phyloP scores from a whole-genome alignment of 1,140 invertebrate species.

The Cylas formicarius region DNA sequence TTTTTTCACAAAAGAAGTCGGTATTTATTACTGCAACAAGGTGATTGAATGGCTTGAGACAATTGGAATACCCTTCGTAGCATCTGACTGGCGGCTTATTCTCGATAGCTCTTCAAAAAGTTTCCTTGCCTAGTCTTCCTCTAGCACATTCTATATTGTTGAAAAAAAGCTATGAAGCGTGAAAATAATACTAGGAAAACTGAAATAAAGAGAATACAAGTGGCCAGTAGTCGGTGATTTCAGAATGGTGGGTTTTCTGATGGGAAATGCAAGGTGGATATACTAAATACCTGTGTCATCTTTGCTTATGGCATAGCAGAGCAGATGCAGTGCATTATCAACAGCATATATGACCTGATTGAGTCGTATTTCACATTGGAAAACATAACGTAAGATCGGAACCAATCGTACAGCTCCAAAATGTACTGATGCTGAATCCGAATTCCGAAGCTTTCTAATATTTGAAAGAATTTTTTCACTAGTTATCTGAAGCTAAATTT shows the following conservation, averaged over 20 bases:
- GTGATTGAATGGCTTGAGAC: constrained; percentile 13
- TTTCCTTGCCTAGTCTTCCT: constrained; percentile 36
- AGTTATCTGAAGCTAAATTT: constrained; percentile 2
- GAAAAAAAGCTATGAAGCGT: constrained; percentile 36
- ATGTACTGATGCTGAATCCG: constrained; percentile 37
- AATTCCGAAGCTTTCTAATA: constrained; percentile 27
- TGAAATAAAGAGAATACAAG: constrained; percentile 35
- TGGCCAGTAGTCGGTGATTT: constrained; percentile 30
- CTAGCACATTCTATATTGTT: constrained; percentile 34
- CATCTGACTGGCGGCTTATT: constrained; percentile 31
- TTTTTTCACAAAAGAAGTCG: constrained; percentile 15
- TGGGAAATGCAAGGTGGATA: constrained; percentile 40
- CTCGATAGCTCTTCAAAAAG: constrained; percentile 34
- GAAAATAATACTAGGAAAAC: constrained; percentile 30
- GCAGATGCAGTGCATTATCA: constrained; percentile 33
- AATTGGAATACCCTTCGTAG: constrained; percentile 23
- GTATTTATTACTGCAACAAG: constrained; percentile 17
- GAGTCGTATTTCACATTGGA: constrained; percentile 29
- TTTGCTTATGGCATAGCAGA: constrained; percentile 44
- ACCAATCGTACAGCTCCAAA: constrained; percentile 30
- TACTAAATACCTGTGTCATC: constrained; percentile 42
- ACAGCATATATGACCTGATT: constrained; percentile 30
- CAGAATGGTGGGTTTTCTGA: constrained; percentile 37
- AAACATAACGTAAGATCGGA: constrained; percentile 35
- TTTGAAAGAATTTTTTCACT: constrained; percentile 3